Base-by-base conservation (phyloP, 2,113 vertebrate species). In the Plectropomus leopardus region DNA sequence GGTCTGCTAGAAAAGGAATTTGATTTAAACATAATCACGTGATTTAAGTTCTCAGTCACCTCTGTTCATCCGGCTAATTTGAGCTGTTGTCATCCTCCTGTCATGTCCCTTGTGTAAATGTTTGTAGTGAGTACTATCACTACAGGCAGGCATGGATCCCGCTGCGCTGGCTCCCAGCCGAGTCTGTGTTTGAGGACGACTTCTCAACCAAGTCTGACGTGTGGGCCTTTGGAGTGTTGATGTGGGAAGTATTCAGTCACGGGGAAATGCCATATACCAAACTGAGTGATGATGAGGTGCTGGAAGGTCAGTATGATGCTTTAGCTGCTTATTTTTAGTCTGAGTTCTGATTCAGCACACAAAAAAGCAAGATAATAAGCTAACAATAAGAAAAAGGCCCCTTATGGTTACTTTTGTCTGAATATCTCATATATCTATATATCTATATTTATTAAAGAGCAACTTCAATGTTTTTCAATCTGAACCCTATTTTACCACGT, bases 161-260 rank as follows among this genome's bases (percentile, higher is more conserved):
- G 0, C 92, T 99, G 88, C 98, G 98, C 91, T 99, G 98, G 98
- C 97, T 99, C 93, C 95, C 98, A 0, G 93, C 96, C 0, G 98
- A 99, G 90, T 97, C 97, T 0, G 95, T 99, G 83, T 95, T 98
- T 80, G 98, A 99, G 68, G 96, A 97, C 0, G 98, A 99, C 86
- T 98, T 98, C 93, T 99, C 97, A 92, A 97, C 97, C 17, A 99
- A 98, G 88, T 98, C 98, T 0, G 98, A 99, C 0, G 95, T 99
- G 60, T 99, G 98, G 98, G 97, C 98, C 50, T 99, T 99, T 0
- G 98, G 98, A 1, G 97, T 99, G 63, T 91, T 99, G 58, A 97
- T 99, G 97, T 99, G 98, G 98, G 98, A 99, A 63, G 96, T 99
- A 67, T 99, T 99, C 92, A 97, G 87, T 1, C 96, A 95, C 0